A percentile compares a stretch with the other conserved stretches of the same genome.
Conservation (phyloP, 2,797 vertebrate genomes). For the Borostomias antarcticus region DNA sequence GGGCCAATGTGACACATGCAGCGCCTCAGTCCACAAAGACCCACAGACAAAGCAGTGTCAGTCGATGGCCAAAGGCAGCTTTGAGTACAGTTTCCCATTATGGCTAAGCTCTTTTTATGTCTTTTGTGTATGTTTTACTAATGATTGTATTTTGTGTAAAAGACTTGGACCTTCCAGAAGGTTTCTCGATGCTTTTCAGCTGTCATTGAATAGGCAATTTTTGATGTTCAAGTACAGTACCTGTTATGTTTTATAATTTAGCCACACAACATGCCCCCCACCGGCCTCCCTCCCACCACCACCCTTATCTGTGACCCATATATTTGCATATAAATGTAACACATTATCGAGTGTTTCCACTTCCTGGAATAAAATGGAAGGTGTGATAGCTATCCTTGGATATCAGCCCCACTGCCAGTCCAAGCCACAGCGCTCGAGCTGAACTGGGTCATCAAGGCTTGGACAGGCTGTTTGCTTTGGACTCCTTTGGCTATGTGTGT, state of each 20-base stretch:
- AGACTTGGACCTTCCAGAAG: neutral
- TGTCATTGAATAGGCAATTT: slow-evolving; percentile 1
- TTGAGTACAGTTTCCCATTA: slow-evolving; percentile 21
- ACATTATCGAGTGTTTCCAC: neutral
- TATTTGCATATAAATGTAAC: neutral
- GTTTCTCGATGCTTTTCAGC: slow-evolving; percentile 2
- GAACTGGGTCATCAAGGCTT: slow-evolving; percentile 43
- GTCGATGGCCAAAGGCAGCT: neutral
- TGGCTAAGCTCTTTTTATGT: slow-evolving; percentile 8
- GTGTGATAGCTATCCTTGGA: slow-evolving; percentile 32
- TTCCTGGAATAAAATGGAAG: slow-evolving; percentile 23
- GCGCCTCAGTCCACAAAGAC: slow-evolving; percentile 1
- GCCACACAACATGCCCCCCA: neutral
- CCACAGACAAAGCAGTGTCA: neutral
- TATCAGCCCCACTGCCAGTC: slow-evolving; percentile 26
- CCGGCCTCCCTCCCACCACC: neutral
- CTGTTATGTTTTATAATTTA: neutral
- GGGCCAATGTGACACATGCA: slow-evolving; percentile 19
- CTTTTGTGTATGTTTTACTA: neutral
- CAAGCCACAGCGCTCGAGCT: slow-evolving; percentile 43
- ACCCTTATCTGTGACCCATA: neutral
- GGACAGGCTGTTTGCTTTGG: slow-evolving; percentile 62
- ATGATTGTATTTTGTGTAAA: slow-evolving; percentile 12
- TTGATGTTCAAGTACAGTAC: slow-evolving; percentile 7
- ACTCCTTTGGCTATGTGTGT: slow-evolving; percentile 14